These are phyloP conservation scores for Nerophis ophidion DNA, from an alignment of 2,113 vertebrate species.

Conservation along the genomic window DNA sequence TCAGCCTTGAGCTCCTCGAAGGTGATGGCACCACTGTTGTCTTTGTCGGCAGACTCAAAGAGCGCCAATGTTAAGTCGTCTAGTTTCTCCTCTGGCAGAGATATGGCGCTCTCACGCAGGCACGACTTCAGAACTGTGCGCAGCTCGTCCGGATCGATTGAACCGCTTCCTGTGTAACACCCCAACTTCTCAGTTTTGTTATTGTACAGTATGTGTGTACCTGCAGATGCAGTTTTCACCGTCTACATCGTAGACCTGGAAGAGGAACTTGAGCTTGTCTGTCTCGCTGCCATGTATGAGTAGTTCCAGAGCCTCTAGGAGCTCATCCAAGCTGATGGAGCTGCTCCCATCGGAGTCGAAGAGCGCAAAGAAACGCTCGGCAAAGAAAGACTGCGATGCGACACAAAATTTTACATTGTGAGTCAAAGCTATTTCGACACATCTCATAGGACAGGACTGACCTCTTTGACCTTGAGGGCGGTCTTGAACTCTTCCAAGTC, in stretches of 20 bases:
- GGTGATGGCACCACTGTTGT: conserved; percentile 81
- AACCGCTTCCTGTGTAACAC: conserved; percentile 77
- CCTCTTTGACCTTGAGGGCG: conserved; percentile 86
- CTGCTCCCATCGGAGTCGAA: conserved; percentile 81
- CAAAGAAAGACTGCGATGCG: conserved; percentile 83
- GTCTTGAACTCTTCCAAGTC: conserved; percentile 78
- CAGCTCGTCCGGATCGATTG: conserved; percentile 81
- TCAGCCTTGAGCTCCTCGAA: conserved; percentile 84
- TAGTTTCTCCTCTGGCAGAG: conserved; percentile 80
- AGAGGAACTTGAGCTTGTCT: conserved; percentile 86
- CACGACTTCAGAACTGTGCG: conserved; percentile 76
- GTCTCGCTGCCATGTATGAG: conserved; percentile 74
- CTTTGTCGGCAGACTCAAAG: conserved; percentile 81
- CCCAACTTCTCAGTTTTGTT: neutral
- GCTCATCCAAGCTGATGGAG: conserved; percentile 81
- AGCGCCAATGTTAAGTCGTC: conserved; percentile 76
- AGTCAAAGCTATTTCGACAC: neutral
- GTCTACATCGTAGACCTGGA: conserved; percentile 85
- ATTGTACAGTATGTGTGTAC: neutral
- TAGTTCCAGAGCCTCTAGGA: conserved; percentile 75
- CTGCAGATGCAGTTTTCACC: conserved; percentile 61
- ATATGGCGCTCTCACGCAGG: conserved; percentile 80
- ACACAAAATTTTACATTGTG: neutral
- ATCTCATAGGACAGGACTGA: conserved; percentile 18
- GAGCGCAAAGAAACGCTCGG: conserved; percentile 82